Conservation (phyloP, 1,140 invertebrate species). For the Semibalanus balanoides region DNA sequence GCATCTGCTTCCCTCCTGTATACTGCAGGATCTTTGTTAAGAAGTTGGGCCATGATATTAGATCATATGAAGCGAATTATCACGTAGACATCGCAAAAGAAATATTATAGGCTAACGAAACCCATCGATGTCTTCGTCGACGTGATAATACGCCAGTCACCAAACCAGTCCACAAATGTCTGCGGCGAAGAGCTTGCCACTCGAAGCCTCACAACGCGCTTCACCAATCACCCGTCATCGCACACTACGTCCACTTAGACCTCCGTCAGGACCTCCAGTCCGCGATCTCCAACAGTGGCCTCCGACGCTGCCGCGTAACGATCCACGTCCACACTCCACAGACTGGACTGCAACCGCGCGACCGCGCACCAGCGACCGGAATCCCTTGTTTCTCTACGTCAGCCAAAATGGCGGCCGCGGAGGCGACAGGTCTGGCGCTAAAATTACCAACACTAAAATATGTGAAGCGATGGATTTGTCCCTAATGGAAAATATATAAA, state of each 20-base stretch:
- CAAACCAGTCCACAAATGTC: not conserved
- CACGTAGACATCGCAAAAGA: not conserved
- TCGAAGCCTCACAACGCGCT: not conserved
- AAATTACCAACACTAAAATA: not conserved
- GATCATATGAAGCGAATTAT: not conserved
- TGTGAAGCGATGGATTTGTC: too few species aligned
- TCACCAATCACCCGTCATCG: not conserved
- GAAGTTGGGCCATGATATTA: conserved; percentile 44
- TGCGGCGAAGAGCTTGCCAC: not conserved
- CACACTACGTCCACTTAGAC: not conserved
- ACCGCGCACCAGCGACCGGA: not conserved
- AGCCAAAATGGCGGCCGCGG: not conserved
- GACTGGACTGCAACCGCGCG: not conserved
- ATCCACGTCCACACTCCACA: not conserved
- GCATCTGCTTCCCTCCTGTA: conserved; percentile 52
- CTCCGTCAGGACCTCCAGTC: not conserved
- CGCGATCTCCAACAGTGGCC: not conserved
- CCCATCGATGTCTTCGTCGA: not conserved
- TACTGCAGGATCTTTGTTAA: conserved; percentile 52
- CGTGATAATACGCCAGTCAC: not conserved
- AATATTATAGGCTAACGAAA: not conserved
- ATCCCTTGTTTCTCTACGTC: conserved; percentile 1
- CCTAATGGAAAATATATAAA: too few species aligned
- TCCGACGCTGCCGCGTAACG: not conserved
- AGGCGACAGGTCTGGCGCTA: not conserved